Percentiles rank a stretch among this genome's conserved stretches.
Conservation (phyloP, 2,113 vertebrate species). For the Vicugna pacos region DNA sequence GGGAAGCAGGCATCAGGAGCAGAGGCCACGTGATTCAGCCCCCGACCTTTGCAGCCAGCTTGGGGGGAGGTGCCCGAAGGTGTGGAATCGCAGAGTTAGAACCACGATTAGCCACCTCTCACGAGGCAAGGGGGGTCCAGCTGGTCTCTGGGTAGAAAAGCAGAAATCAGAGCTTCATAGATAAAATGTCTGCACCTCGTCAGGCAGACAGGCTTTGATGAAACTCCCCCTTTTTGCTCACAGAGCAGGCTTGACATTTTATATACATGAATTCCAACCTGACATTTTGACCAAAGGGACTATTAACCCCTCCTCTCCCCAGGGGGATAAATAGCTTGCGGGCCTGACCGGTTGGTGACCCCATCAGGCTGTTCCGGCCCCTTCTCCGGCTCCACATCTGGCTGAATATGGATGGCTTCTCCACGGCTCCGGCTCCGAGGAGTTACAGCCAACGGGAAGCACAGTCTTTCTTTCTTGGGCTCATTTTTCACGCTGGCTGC, state of each 20-base stretch:
- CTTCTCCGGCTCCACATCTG: not conserved
- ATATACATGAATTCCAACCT: constrained; percentile 51
- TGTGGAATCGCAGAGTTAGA: not conserved
- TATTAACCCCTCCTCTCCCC: not conserved
- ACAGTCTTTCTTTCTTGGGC: not conserved
- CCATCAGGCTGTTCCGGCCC: not conserved
- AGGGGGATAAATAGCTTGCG: not conserved
- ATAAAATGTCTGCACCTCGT: not conserved
- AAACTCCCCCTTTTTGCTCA: not conserved
- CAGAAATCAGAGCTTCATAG: not conserved
- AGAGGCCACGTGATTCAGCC: not conserved
- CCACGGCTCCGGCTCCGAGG: not conserved
- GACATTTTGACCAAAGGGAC: constrained; percentile 54
- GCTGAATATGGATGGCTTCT: not conserved
- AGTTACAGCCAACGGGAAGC: not conserved
- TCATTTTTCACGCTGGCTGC: not conserved
- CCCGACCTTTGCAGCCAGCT: not conserved
- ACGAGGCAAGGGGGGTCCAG: not conserved
- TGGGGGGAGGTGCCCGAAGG: not conserved
- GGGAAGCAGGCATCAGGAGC: not conserved
- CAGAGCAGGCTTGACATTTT: constrained; percentile 16
- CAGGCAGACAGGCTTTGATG: not conserved
- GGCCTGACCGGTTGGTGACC: constrained; percentile 50
- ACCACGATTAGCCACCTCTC: no score
- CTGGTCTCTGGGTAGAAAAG: not conserved